Percentiles rank a stretch among this genome's conserved stretches.
These are phyloP conservation scores for Acipenser ruthenus DNA, from an alignment of 2,797 vertebrate genomes.

Conservation along the genomic window DNA sequence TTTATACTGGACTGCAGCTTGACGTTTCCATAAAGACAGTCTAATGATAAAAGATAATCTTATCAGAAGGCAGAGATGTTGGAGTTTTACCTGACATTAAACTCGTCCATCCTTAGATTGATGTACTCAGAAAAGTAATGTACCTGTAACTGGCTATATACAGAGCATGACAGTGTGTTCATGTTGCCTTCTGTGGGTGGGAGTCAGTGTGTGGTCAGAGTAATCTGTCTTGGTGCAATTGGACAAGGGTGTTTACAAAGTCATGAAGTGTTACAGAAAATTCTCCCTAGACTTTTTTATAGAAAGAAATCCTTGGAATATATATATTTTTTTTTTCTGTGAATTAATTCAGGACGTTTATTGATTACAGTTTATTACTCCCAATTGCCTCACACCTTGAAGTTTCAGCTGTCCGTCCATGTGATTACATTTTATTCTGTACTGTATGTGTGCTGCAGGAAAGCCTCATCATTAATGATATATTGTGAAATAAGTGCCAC, in stretches of 20 bases:
- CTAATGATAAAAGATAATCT: slow-evolving; percentile 12
- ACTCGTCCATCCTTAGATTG: slow-evolving; percentile 3
- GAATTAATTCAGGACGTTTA: neutral
- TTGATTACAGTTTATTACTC: neutral
- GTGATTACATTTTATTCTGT: too few relatives aligned
- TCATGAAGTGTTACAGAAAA: neutral
- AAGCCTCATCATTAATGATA: too few relatives aligned
- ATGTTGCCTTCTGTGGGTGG: neutral
- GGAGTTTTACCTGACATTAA: slow-evolving; percentile 10
- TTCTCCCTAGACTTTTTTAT: neutral
- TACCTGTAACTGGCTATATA: neutral
- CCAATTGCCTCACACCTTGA: neutral
- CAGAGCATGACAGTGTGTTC: neutral
- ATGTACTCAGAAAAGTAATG: slow-evolving; percentile 6
- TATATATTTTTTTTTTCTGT: neutral
- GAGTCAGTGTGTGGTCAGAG: neutral
- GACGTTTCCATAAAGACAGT: neutral
- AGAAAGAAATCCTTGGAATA: neutral
- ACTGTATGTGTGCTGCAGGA: too few relatives aligned
- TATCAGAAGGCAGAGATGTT: slow-evolving; percentile 6
- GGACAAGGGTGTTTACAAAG: neutral
- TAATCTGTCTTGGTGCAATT: slow-evolving; percentile 5
- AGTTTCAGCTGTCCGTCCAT: neutral
- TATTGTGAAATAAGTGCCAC: too few relatives aligned
- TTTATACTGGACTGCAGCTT: neutral